Conservation (phyloP, 2,888 invertebrate genomes). For the Nymphalis polychloros region DNA sequence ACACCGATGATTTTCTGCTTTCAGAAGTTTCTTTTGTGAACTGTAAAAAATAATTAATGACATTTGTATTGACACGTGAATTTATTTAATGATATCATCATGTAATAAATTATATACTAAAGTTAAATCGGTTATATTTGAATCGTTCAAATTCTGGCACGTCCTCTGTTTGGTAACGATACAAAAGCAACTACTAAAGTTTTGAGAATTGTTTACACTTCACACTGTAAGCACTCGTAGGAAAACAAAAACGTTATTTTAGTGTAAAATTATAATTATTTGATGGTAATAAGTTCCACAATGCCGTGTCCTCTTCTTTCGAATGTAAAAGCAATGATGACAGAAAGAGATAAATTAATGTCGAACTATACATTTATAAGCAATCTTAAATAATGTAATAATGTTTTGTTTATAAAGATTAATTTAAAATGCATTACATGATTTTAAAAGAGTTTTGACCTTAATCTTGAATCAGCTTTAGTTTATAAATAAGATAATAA, state of each 20-base stretch:
- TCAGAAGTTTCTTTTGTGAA: conserved; percentile 75
- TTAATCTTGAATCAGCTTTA: too few species aligned
- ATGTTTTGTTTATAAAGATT: too few species aligned
- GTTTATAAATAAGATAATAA: neutral
- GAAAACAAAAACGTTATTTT: too few species aligned
- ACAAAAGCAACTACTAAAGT: neutral
- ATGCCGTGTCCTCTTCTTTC: too few species aligned
- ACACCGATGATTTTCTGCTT: conserved; percentile 75
- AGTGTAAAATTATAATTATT: too few species aligned
- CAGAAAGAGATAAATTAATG: too few species aligned
- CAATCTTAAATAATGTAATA: too few species aligned
- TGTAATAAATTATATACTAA: conserved; percentile 4
- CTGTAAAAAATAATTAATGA: conserved; percentile 45
- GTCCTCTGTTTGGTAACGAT: neutral
- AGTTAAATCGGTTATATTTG: conserved; percentile 7
- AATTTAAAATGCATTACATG: too few species aligned
- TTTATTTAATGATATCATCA: neutral
- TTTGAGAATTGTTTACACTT: conserved; percentile 3
- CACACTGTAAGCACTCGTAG: neutral
- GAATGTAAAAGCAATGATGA: too few species aligned
- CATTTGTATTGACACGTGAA: neutral
- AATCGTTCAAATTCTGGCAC: conserved; percentile 7
- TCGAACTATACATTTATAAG: too few species aligned
- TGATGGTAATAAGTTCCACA: too few species aligned
- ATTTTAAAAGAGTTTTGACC: too few species aligned